Evolutionary conservation across 2,888 invertebrate species (phyloP).

Genomic region (Drosophila anomalipes): DNA sequence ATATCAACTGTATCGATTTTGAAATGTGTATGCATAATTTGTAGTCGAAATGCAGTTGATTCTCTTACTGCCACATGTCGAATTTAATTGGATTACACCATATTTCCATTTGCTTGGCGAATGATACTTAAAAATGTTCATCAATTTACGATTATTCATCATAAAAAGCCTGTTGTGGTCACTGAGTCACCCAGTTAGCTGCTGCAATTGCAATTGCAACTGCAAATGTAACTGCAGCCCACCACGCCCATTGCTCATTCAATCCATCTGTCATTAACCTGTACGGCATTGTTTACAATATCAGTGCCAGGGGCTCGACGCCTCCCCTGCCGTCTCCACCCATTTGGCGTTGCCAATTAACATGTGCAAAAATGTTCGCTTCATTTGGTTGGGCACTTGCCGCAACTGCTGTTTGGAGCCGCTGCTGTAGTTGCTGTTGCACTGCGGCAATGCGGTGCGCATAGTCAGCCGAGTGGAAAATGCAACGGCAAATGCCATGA

Average conservation of each 20-base stretch:
- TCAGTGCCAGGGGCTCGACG: conserved; percentile 53
- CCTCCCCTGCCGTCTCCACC: neutral
- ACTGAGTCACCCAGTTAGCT: conserved; percentile 22
- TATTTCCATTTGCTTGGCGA: neutral
- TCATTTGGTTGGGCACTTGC: conserved; percentile 64
- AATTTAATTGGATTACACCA: neutral
- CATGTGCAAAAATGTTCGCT: conserved; percentile 68
- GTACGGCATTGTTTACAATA: conserved; percentile 40
- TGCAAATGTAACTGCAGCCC: neutral
- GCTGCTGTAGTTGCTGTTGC: conserved; percentile 28
- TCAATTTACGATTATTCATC: conserved; percentile 1
- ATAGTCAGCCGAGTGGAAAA: conserved; percentile 67
- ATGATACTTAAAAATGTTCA: conserved; percentile 7
- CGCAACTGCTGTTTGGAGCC: conserved; percentile 53
- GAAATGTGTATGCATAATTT: neutral
- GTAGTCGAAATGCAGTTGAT: neutral
- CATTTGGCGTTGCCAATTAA: conserved; percentile 22
- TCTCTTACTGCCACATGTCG: neutral
- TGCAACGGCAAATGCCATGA: conserved; percentile 65
- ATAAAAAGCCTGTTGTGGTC: conserved; percentile 20
- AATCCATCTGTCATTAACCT: conserved; percentile 57
- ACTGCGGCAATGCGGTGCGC: conserved; percentile 53
- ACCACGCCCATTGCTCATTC: neutral
- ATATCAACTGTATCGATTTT: neutral
- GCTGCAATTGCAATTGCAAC: neutral